Conservation (phyloP, 2,888 invertebrate genomes). For the Harpalus rubripes region DNA sequence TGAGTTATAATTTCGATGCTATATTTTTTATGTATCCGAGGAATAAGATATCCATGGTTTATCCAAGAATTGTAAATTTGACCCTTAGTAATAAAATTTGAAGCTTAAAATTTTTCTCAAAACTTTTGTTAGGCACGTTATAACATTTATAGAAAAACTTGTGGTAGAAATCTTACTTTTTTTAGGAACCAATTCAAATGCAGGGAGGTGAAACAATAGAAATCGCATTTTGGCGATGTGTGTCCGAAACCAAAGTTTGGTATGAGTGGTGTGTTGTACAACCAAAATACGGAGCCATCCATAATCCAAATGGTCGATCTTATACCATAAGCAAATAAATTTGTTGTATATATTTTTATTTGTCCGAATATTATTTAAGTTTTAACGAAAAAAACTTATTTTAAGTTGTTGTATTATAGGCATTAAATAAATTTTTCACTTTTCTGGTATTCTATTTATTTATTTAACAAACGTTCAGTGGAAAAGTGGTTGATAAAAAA, state of each 20-base stretch:
- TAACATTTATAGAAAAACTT: no score
- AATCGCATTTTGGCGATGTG: conserved; percentile 93
- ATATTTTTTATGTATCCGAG: no score
- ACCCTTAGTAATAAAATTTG: no score
- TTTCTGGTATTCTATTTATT: conserved; percentile 13
- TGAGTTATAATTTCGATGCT: no score
- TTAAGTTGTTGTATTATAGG: conserved; percentile 28
- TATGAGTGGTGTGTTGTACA: conserved; percentile 93
- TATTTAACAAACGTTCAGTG: neutral
- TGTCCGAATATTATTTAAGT: conserved; percentile 1
- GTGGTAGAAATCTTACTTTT: conserved; percentile 11
- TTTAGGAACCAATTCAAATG: conserved; percentile 86
- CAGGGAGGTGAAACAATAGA: conserved; percentile 85
- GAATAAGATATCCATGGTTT: no score
- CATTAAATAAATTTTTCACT: conserved; percentile 47
- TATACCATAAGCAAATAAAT: conserved; percentile 81
- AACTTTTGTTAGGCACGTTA: no score
- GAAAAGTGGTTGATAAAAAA: no score
- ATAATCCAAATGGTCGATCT: conserved; percentile 87
- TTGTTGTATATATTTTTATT: conserved; percentile 28
- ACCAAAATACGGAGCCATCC: conserved; percentile 81
- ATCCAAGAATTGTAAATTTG: no score
- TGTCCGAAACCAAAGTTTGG: conserved; percentile 92
- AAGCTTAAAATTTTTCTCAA: no score
- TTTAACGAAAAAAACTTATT: neutral